These are phyloP conservation scores for Ciconia maguari DNA, from an alignment of 2,113 vertebrate genomes.

Conservation along the genomic window DNA sequence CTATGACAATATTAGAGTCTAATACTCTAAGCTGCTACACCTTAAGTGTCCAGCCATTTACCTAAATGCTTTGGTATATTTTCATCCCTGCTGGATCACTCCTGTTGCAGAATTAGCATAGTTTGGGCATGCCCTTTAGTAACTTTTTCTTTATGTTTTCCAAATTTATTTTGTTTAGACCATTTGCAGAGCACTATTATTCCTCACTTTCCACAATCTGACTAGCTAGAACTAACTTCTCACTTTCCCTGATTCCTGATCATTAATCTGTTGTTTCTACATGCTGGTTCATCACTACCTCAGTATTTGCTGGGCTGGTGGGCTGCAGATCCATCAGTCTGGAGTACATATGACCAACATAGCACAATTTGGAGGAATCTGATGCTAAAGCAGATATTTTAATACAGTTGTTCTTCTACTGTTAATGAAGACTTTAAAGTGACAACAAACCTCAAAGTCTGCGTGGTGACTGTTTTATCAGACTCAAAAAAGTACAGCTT, in stretches of 20 bases:
- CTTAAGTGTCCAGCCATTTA: background rate
- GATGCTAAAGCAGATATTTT: background rate
- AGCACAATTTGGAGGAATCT: background rate
- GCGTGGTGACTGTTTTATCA: background rate
- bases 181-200: background rate
- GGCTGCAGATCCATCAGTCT: background rate
- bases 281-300: background rate
- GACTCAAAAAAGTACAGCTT: background rate
- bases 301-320: background rate
- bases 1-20: background rate
- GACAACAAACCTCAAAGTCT: background rate
- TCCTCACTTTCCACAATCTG: background rate
- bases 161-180: background rate
- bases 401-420: background rate
- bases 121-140: background rate
- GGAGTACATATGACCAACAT: background rate
- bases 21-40: background rate
- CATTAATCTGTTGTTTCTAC: background rate
- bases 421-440: background rate
- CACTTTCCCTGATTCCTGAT: background rate
- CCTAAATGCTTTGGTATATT: background rate
- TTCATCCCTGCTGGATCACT: background rate
- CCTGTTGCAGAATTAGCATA: background rate
- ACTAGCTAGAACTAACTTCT: background rate
- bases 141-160: background rate